Base-by-base conservation (phyloP, 2,888 invertebrate genomes). In the Drosophila nigricruria region DNA sequence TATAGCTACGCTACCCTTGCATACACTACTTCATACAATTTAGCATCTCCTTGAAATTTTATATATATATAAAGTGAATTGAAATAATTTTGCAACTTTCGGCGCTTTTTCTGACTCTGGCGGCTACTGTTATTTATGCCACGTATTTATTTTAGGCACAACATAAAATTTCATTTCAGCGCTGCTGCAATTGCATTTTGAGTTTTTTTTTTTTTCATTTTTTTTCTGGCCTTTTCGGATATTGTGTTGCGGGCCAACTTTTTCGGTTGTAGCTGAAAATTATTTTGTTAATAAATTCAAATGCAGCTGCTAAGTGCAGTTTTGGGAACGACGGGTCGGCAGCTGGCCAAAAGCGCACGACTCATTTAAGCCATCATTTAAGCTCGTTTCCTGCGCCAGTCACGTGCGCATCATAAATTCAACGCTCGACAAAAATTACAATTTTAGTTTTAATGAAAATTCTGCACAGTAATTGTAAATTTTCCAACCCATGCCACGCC, bases 401-500 rank as follows among this genome's bases (percentile, higher is more conserved):
- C 77, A 78, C 77, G 77, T 78, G 73, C 73, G 62, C 70, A 76
- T 77, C 73, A 76, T 77, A 77, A 77, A 76, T 77, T 76, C 76
- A 47, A 16, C 23, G 47, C 70, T 70, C 61, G 61, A 69, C 67
- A 67, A 76, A 83, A 82, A 83, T 79, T 82, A 77, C 77, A 81
- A 82, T 82, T 82, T 82, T 83, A 83, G 82, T 82, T 82, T 82
- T 83, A 82, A 83, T 83, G 83, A 82, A 82, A 82, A 81, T 73
- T 83, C 52, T 72, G 60, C 63, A 53, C 68, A 66, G 56, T 42
- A 73, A 73, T 43, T 54, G 70, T 63, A 68, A 50, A 45, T 58
- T 45, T 42, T 64, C 27, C 53, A 25, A 18, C 47, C n/a, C 30
- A 14, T 14, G 12, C 27, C n/a, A 12, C 4, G 5, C 18, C 18